Conservation (phyloP, 1,140 invertebrate species). For the Mercenaria mercenaria region DNA sequence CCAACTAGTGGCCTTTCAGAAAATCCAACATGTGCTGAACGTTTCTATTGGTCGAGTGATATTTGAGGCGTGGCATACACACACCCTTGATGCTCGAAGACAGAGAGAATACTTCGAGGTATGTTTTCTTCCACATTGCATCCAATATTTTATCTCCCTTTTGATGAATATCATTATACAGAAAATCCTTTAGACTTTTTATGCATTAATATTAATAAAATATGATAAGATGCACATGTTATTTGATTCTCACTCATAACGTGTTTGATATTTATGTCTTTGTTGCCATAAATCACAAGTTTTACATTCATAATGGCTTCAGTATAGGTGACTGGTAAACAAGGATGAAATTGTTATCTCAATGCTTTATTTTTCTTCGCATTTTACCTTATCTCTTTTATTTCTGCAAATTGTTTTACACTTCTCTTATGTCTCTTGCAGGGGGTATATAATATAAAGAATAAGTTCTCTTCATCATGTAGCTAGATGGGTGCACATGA, state of each 20-base stretch:
- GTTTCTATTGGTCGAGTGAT: slow-evolving; percentile 78
- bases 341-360: neutral
- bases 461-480: neutral
- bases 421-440: neutral
- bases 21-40: slow-evolving; percentile 79
- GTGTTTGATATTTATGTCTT: neutral
- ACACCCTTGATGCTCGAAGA: slow-evolving; percentile 81
- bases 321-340: neutral
- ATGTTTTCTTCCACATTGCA: neutral
- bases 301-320: neutral
- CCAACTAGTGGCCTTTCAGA: slow-evolving; percentile 80
- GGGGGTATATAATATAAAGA: slow-evolving; percentile 27
- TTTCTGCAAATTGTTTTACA: neutral
- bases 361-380: neutral
- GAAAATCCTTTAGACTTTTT: slow-evolving; percentile 15
- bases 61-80: slow-evolving; percentile 83
- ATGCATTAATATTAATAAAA: too few relatives aligned
- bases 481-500: neutral
- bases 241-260: neutral
- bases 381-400: neutral
- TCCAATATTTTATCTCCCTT: neutral
- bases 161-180: neutral
- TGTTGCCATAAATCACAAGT: too few relatives aligned
- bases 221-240: too few relatives aligned
- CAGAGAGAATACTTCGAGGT: slow-evolving; percentile 86